Evolutionary conservation across 92 coral and sea anemone species (phyloP).

Genomic region (Plumapathes pennacea): DNA sequence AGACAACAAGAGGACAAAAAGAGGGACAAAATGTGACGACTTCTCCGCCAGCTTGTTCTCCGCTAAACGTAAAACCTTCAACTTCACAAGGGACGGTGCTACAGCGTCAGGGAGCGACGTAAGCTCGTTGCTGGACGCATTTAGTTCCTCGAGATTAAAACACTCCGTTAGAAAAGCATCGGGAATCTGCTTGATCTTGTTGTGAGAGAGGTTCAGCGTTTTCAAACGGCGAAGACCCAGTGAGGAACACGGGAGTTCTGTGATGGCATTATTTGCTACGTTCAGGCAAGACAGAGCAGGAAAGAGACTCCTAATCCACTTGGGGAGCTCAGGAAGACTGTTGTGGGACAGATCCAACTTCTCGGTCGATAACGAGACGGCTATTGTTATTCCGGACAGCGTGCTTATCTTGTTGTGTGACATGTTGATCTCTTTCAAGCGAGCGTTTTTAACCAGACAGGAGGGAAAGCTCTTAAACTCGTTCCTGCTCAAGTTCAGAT

Average conservation of each 20-base stretch:
- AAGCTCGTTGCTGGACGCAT: conserved; percentile 68
- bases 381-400: conserved; percentile 3
- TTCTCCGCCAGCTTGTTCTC: conserved; percentile 69
- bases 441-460: conserved; percentile 43
- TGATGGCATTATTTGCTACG: conserved; percentile 66
- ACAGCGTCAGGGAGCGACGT: conserved; percentile 68
- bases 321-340: conserved; percentile 57
- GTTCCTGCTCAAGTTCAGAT: conserved; percentile 71
- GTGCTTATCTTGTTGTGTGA: conserved; percentile 67
- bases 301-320: conserved; percentile 67
- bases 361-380: conserved; percentile 60
- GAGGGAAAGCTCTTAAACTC: conserved; percentile 61
- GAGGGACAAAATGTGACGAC: conserved; percentile 58
- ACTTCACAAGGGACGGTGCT: conserved; percentile 56
- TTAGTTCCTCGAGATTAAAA: conserved; percentile 59
- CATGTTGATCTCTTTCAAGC: conserved; percentile 51
- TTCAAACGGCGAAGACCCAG: conserved; percentile 57
- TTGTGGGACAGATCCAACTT: conserved; percentile 76
- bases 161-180: conserved; percentile 54
- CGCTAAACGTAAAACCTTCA: conserved; percentile 67
- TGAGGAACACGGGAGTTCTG: conserved; percentile 38
- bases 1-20: conserved; percentile 70
- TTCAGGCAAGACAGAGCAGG: conserved; percentile 63
- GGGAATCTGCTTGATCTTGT: conserved; percentile 67
- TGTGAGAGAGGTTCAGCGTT: conserved; percentile 77